Conservation (phyloP, 2,797 vertebrate genomes). For the Lepus townsendii region DNA sequence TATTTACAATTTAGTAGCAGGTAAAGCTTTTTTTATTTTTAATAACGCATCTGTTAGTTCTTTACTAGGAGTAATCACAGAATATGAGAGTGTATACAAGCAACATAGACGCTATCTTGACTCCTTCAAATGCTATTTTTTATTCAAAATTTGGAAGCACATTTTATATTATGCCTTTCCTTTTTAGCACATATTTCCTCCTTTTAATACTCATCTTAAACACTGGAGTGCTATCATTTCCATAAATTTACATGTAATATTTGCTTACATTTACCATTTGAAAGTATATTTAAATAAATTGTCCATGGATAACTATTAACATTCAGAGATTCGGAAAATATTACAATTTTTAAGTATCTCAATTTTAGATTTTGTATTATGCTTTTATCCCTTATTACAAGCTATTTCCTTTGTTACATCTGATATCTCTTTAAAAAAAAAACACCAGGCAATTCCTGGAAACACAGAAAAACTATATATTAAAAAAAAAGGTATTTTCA, state of each 20-base stretch:
- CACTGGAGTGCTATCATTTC: constrained; percentile 52
- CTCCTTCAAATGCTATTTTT: constrained; percentile 72
- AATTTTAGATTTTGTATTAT: constrained; percentile 68
- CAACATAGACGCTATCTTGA: constrained; percentile 77
- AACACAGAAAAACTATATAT: neutral
- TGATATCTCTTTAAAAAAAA: constrained; percentile 40
- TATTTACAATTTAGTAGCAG: constrained; percentile 83
- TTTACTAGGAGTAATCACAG: constrained; percentile 82
- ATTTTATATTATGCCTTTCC: constrained; percentile 33
- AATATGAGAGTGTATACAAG: constrained; percentile 75
- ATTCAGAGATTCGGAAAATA: constrained; percentile 59
- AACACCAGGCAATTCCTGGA: constrained; percentile 51
- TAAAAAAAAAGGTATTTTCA: neutral
- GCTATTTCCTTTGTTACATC: constrained; percentile 56
- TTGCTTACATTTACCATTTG: constrained; percentile 59
- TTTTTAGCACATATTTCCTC: constrained; percentile 40
- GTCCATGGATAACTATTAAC: constrained; percentile 54
- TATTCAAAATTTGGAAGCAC: constrained; percentile 61
- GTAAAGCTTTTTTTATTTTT: constrained; percentile 80
- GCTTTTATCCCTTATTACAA: constrained; percentile 34
- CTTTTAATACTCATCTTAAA: constrained; percentile 53
- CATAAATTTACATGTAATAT: constrained; percentile 65
- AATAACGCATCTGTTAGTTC: constrained; percentile 78
- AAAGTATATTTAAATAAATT: constrained; percentile 75
- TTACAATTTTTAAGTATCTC: constrained; percentile 54